Base-by-base conservation (phyloP, 1,140 invertebrate species). In the Dolichoris vasculosae region DNA sequence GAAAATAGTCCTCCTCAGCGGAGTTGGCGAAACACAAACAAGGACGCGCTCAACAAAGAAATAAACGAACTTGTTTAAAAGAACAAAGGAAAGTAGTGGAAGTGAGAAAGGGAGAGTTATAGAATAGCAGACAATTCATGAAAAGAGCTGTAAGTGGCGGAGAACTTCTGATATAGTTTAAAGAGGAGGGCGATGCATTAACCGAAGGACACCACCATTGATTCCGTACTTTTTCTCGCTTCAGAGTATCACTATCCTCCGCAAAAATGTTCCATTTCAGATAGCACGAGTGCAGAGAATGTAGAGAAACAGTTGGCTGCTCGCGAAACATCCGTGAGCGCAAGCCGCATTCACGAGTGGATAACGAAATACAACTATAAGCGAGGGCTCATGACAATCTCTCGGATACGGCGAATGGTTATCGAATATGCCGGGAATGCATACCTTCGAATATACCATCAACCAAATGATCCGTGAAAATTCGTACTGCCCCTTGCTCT, bases 401-500 rank as follows among this genome's bases (percentile, higher is more conserved):
- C 81, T 81, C 59, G 80, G 35, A 4, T 35, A 75, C 32, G 71
- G 63, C 77, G 55, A 46, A 84, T 48, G 86, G 88, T 90, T 91
- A 90, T 90, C 88, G 88, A 89, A 91, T 90, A 91, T 89, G 83
- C 87, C 83, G 23, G 87, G 88, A 92, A 89, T 91, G 86, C 83
- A 73, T 26, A 46, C 73, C 64, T 71, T 77, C 89, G 89, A 90
- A 89, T 90, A 90, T 88, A 88, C 89, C 88, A 90, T 90, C 89
- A 88, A 88, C 80, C 85, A 91, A 92, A 91, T 91, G 91, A 91
- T 88, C 90, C 89, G 89, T 91, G 87, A 92, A 92, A 91, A 90
- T 91, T 89, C 87, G 85, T 67, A 67, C 84, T 89, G 88, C 26
- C 82, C 87, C 17, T 79, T 73, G 48, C 83, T 87, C 86, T 87